A percentile compares a stretch with the other conserved stretches of the same genome.
phyloP scores from a whole-genome alignment of 92 coral and sea anemone species.

The Micromussa lordhowensis region DNA sequence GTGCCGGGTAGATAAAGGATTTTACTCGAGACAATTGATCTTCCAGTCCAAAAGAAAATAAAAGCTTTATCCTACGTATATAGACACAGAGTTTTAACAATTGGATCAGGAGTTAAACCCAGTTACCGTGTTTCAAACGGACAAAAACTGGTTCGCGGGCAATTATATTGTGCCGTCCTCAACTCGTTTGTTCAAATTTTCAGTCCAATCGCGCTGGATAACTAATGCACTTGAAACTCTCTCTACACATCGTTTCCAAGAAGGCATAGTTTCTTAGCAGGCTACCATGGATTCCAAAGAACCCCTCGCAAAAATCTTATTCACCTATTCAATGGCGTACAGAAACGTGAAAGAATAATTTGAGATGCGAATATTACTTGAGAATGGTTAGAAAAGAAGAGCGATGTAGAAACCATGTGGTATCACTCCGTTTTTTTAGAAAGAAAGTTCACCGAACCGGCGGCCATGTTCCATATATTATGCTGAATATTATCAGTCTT shows the following conservation, averaged over 20 bases:
- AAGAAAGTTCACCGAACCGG: neutral
- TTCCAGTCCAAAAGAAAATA: slow-evolving; percentile 27
- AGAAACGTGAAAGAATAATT: slow-evolving; percentile 2
- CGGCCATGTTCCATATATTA: too few relatives aligned
- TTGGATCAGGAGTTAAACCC: slow-evolving; percentile 57
- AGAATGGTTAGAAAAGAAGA: neutral
- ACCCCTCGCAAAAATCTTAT: slow-evolving; percentile 43
- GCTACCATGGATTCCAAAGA: slow-evolving; percentile 77
- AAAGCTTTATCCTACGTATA: slow-evolving; percentile 24
- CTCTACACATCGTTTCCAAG: slow-evolving; percentile 42
- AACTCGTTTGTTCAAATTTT: neutral
- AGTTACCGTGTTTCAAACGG: slow-evolving; percentile 43
- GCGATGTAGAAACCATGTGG: neutral
- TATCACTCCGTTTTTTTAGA: neutral
- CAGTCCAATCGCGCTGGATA: neutral
- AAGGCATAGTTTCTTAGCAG: slow-evolving; percentile 68
- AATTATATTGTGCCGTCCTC: neutral
- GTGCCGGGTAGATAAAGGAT: slow-evolving; percentile 42
- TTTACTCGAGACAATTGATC: slow-evolving; percentile 24
- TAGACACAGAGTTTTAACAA: slow-evolving; percentile 36
- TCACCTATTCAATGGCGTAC: slow-evolving; percentile 15
- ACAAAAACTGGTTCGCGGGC: neutral
- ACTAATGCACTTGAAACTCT: neutral
- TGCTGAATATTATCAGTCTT: neutral
- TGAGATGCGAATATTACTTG: neutral